These are phyloP conservation scores for Agrypnia vestita DNA, from an alignment of 1,140 invertebrate genomes.

Conservation along the genomic window DNA sequence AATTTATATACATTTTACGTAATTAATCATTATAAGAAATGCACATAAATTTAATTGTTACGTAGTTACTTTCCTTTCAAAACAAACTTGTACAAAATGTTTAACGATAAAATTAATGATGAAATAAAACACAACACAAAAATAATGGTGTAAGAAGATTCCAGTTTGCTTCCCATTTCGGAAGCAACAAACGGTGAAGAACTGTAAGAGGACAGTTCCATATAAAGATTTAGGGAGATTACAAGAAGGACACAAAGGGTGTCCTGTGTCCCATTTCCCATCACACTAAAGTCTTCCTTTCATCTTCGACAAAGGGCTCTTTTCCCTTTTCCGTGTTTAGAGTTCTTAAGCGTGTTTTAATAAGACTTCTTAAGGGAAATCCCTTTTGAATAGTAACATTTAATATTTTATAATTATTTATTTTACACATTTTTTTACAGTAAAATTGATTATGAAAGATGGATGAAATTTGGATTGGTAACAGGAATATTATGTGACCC, in stretches of 20 bases:
- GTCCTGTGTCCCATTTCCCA: constrained; percentile 41
- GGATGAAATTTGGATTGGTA: too few species aligned
- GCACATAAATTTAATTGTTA: too few species aligned
- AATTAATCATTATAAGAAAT: too few species aligned
- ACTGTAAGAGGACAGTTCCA: constrained; percentile 53
- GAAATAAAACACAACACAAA: not conserved
- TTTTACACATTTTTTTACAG: too few species aligned
- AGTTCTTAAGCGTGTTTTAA: constrained; percentile 21
- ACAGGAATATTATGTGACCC: too few species aligned
- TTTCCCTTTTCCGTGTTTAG: constrained; percentile 19
- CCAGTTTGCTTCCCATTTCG: constrained; percentile 39
- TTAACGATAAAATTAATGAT: too few species aligned
- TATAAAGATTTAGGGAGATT: constrained; percentile 57
- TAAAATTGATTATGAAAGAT: too few species aligned
- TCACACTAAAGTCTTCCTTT: constrained; percentile 19
- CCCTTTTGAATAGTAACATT: too few species aligned
- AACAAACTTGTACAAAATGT: too few species aligned
- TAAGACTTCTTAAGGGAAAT: not conserved
- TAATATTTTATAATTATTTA: too few species aligned
- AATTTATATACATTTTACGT: too few species aligned
- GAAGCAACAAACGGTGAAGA: constrained; percentile 32
- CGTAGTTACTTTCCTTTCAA: too few species aligned
- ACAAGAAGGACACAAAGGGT: constrained; percentile 51
- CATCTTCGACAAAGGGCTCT: constrained; percentile 17
- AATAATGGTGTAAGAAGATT: constrained; percentile 1